phyloP scores from a whole-genome alignment of 2,888 invertebrate species.

The Ceramica pisi region DNA sequence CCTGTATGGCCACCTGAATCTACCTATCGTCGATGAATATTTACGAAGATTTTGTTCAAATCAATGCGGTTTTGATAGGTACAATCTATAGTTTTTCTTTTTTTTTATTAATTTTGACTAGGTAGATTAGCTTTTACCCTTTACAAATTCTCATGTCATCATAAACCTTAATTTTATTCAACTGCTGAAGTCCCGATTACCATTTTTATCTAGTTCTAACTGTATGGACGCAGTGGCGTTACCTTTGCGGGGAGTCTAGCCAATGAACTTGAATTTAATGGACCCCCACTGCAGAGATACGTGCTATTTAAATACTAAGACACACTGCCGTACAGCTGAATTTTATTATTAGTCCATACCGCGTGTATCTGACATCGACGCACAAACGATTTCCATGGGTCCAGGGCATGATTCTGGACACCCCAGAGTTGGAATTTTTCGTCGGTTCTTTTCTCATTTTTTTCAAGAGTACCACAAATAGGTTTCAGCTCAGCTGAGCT shows the following conservation, averaged over 20 bases:
- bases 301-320: conserved; percentile 77
- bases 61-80: no score
- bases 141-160: no score
- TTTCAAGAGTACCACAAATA: no score
- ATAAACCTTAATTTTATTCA: background rate
- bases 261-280: conserved; percentile 84
- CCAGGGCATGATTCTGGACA: no score
- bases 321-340: conserved; percentile 23
- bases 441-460: no score
- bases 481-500: no score
- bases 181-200: background rate
- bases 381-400: no score
- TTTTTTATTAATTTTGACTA: background rate
- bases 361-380: no score
- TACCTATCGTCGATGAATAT: background rate
- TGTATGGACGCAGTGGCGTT: conserved; percentile 34
- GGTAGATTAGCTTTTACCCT: background rate
- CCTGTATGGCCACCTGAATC: background rate
- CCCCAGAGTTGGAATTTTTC: no score
- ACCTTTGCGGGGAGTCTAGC: conserved; percentile 84
- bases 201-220: background rate
- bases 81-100: no score
- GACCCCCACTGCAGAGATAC: conserved; percentile 81
- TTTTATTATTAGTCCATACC: conserved; percentile 10
- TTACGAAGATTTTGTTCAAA: background rate